phyloP scores from a whole-genome alignment of 1,140 invertebrate genomes.

The Zaprionus nigranus region DNA sequence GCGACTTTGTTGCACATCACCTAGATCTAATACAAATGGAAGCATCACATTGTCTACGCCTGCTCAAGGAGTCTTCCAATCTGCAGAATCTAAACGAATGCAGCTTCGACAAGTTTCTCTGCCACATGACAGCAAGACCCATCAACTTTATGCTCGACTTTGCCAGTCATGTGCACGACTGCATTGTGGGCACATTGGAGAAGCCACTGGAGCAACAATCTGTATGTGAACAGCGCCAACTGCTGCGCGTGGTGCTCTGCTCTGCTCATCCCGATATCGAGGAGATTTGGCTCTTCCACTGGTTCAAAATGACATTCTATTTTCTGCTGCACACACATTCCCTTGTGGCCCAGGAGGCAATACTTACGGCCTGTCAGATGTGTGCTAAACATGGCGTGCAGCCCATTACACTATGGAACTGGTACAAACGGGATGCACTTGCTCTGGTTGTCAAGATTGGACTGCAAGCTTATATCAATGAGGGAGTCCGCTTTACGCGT shows the following conservation, averaged over 20 bases:
- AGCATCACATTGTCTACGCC: conserved; percentile 18
- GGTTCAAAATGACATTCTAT: conserved; percentile 87
- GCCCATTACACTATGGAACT: conserved; percentile 87
- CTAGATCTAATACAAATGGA: conserved; percentile 53
- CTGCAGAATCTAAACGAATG: conserved; percentile 18
- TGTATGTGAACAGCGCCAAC: conserved; percentile 31
- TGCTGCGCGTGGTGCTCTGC: conserved; percentile 55
- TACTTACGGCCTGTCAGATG: conserved; percentile 87
- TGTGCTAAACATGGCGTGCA: conserved; percentile 86
- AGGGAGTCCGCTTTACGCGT: conserved; percentile 85
- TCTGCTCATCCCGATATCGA: conserved; percentile 65
- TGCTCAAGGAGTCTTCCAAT: conserved; percentile 23
- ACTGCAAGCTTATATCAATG: conserved; percentile 86
- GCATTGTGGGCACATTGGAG: conserved; percentile 35
- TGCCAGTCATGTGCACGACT: conserved; percentile 33
- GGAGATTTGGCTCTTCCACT: conserved; percentile 85
- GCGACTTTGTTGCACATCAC: conserved; percentile 37
- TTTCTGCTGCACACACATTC: conserved; percentile 88
- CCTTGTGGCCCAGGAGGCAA: conserved; percentile 86
- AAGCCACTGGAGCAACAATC: conserved; percentile 35
- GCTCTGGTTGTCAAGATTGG: conserved; percentile 86
- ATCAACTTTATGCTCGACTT: conserved; percentile 41
- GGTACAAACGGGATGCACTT: conserved; percentile 89
- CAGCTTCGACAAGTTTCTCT: conserved; percentile 37
- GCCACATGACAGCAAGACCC: conserved; percentile 23